Conservation (phyloP, 2,797 vertebrate species). For the Calcarius lapponicus region DNA sequence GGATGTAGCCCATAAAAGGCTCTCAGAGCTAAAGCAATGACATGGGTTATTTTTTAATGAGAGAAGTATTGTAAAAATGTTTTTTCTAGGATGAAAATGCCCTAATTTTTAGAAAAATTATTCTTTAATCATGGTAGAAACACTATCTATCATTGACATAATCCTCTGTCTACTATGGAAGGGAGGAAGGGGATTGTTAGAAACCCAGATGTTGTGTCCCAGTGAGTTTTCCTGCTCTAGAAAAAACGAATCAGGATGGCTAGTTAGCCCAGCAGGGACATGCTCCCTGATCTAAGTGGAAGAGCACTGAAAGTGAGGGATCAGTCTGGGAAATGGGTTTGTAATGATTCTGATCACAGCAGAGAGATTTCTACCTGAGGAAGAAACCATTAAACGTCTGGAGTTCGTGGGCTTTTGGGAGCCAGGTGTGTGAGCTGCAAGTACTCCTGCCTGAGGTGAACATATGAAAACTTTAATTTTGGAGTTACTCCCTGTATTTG, state of each 20-base stretch:
- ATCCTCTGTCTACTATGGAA: rapidly evolving
- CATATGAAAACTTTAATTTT: not conserved
- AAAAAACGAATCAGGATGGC: not conserved
- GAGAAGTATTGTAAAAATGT: not conserved
- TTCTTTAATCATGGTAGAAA: not conserved
- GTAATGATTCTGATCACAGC: conserved; percentile 2
- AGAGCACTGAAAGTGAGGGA: not conserved
- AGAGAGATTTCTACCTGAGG: not conserved
- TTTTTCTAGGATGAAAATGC: not conserved
- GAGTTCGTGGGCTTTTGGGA: not conserved
- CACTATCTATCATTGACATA: not conserved
- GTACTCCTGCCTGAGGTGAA: not conserved
- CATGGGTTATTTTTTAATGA: not conserved
- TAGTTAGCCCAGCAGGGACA: conserved; percentile 1
- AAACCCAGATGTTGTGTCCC: not conserved
- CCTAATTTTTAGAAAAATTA: not conserved
- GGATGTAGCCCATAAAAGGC: not conserved
- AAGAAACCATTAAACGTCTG: not conserved
- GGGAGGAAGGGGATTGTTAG: not conserved
- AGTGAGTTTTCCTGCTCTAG: not conserved
- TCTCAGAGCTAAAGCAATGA: not conserved
- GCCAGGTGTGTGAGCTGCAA: not conserved
- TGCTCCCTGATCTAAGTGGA: not conserved
- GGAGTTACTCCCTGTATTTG: not conserved
- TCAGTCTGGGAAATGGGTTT: conserved; percentile 28